A percentile compares a stretch with the other conserved stretches of the same genome.
phyloP scores from a whole-genome alignment of 2,888 invertebrate genomes.

The Rhorus exstirpatorius region DNA sequence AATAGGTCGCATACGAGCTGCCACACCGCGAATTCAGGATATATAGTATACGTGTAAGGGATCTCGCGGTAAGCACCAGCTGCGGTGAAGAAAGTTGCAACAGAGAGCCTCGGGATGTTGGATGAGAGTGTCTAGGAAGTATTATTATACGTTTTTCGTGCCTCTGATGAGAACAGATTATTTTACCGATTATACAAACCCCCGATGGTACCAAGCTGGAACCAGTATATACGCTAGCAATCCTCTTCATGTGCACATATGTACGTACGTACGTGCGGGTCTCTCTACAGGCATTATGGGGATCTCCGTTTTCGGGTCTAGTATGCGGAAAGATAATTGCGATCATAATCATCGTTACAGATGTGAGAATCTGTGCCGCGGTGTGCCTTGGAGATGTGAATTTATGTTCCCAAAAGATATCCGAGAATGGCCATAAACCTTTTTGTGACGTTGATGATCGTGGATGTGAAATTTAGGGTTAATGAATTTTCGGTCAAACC shows the following conservation, averaged over 20 bases:
- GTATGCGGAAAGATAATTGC: slow-evolving; percentile 45
- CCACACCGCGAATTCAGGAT: slow-evolving; percentile 31
- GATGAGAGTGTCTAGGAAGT: slow-evolving; percentile 30
- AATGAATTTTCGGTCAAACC: no score
- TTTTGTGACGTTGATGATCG: no score
- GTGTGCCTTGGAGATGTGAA: neutral
- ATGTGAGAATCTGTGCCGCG: slow-evolving; percentile 12
- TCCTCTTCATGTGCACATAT: slow-evolving; percentile 4
- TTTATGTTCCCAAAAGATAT: neutral
- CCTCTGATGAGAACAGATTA: slow-evolving; percentile 38
- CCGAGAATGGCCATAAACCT: no score
- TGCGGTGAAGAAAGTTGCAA: slow-evolving; percentile 66
- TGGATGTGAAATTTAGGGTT: no score
- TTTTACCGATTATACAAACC: slow-evolving; percentile 26
- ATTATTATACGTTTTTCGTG: slow-evolving; percentile 58
- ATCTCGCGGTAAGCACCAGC: slow-evolving; percentile 71
- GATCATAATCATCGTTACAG: slow-evolving; percentile 32
- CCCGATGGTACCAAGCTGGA: slow-evolving; percentile 24
- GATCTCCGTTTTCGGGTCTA: slow-evolving; percentile 34
- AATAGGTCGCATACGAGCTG: slow-evolving; percentile 19
- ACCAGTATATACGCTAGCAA: neutral
- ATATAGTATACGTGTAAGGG: slow-evolving; percentile 12
- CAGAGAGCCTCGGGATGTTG: slow-evolving; percentile 23
- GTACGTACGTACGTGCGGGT: neutral
- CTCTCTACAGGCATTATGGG: slow-evolving; percentile 12